Evolutionary conservation across 2,888 invertebrate genomes (phyloP).

Genomic region (Molorchus minor): DNA sequence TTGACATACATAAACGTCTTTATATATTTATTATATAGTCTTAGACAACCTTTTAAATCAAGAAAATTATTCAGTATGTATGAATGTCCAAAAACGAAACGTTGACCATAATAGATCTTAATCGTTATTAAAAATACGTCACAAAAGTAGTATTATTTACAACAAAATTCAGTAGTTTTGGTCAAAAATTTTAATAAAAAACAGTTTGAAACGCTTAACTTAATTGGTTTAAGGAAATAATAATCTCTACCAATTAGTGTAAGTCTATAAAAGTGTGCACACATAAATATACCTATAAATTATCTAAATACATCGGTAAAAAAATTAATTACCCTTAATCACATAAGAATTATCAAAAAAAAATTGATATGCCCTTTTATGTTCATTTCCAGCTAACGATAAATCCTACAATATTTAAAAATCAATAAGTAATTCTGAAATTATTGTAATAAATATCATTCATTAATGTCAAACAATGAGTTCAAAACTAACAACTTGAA

Average conservation of each 20-base stretch:
- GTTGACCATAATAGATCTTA: background rate
- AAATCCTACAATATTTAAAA: constrained; percentile 12
- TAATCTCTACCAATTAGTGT: constrained; percentile 26
- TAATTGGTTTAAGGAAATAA: constrained; percentile 17
- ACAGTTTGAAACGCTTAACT: constrained; percentile 5
- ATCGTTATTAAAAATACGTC: constrained; percentile 1
- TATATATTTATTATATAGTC: constrained; percentile 33
- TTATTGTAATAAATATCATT: constrained; percentile 21
- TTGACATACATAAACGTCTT: background rate
- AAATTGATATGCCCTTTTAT: constrained; percentile 30
- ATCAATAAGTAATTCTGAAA: constrained; percentile 16
- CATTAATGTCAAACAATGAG: background rate
- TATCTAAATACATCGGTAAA: constrained; percentile 51
- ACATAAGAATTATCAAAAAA: constrained; percentile 44
- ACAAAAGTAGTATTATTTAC: constrained; percentile 31
- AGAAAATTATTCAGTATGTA: constrained; percentile 6
- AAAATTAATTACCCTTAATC: constrained; percentile 52
- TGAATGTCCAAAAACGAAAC: background rate
- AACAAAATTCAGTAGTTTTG: constrained; percentile 25
- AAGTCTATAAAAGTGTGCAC: constrained; percentile 41
- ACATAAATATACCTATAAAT: constrained; percentile 50
- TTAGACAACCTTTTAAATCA: constrained; percentile 27
- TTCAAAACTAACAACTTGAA: too few relatives aligned
- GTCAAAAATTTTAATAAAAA: constrained; percentile 15
- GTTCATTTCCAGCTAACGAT: constrained; percentile 3